These are phyloP conservation scores for Barnardius zonarius DNA, from an alignment of 2,113 vertebrate species.

Conservation along the genomic window DNA sequence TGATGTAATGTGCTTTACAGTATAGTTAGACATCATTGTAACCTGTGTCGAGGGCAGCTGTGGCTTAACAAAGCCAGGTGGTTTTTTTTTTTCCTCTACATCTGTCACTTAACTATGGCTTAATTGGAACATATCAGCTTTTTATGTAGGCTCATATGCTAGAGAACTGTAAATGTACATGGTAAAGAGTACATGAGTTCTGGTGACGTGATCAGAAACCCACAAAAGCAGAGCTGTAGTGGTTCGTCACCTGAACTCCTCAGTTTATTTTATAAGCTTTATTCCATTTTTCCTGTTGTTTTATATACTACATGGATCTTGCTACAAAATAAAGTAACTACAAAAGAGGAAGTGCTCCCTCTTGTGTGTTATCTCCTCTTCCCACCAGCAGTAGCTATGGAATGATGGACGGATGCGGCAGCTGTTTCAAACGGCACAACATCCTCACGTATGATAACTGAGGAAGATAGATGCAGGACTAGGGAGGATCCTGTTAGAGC, in stretches of 20 bases:
- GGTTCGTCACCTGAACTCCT: slow-evolving; percentile 59
- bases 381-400: slow-evolving; percentile 22
- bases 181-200: slow-evolving; percentile 45
- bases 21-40: slow-evolving; percentile 66
- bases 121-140: slow-evolving; percentile 68
- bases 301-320: slow-evolving; percentile 78
- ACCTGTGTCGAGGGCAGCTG: slow-evolving; percentile 67
- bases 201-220: slow-evolving; percentile 16
- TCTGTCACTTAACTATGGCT: slow-evolving; percentile 63
- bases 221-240: slow-evolving; percentile 45
- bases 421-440: not conserved
- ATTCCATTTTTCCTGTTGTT: slow-evolving; percentile 73
- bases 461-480: not conserved
- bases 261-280: slow-evolving; percentile 68
- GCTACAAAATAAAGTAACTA: slow-evolving; percentile 75
- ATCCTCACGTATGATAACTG: not conserved
- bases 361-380: slow-evolving; percentile 65
- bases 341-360: slow-evolving; percentile 70
- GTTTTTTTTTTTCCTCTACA: not conserved
- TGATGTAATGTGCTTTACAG: slow-evolving; percentile 65
- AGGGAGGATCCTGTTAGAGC: not conserved
- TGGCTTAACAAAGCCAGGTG: slow-evolving; percentile 48
- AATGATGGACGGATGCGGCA: not conserved
- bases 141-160: slow-evolving; percentile 59
- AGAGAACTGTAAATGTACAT: slow-evolving; percentile 60